These are phyloP conservation scores for Aphaenogaster floridana DNA, from an alignment of 1,140 invertebrate genomes.

Conservation along the genomic window DNA sequence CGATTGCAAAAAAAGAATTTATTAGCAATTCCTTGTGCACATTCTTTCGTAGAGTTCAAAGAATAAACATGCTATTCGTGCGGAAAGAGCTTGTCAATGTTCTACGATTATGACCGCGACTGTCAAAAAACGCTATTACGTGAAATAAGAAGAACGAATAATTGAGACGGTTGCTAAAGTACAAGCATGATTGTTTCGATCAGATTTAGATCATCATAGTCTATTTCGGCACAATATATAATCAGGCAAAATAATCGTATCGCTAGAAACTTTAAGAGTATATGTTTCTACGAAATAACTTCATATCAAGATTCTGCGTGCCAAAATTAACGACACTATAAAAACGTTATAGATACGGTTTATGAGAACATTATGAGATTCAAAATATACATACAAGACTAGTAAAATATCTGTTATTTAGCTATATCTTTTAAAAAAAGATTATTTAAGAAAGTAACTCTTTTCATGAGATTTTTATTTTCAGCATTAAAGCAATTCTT, in stretches of 20 bases:
- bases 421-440: neutral
- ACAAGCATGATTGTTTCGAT: neutral
- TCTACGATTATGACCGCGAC: neutral
- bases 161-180: neutral
- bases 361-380: conserved; percentile 15
- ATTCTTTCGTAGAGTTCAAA: conserved; percentile 19
- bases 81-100: neutral
- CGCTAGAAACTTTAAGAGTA: neutral
- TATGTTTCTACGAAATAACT: conserved; percentile 15
- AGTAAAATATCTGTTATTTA: neutral
- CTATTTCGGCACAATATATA: neutral
- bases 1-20: conserved; percentile 51
- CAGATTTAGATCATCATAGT: neutral
- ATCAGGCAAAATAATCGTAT: neutral
- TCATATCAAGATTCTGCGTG: neutral
- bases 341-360: conserved; percentile 13
- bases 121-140: conserved; percentile 4
- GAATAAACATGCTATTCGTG: neutral
- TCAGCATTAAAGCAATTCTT: neutral
- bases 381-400: neutral
- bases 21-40: conserved; percentile 58
- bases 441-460: neutral
- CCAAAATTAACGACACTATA: neutral
- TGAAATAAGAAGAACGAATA: neutral
- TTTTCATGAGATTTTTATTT: neutral